A percentile compares a stretch with the other conserved stretches of the same genome.
Evolutionary conservation across 2,113 vertebrate genomes (phyloP).

Genomic region (Dicentrarchus labrax): DNA sequence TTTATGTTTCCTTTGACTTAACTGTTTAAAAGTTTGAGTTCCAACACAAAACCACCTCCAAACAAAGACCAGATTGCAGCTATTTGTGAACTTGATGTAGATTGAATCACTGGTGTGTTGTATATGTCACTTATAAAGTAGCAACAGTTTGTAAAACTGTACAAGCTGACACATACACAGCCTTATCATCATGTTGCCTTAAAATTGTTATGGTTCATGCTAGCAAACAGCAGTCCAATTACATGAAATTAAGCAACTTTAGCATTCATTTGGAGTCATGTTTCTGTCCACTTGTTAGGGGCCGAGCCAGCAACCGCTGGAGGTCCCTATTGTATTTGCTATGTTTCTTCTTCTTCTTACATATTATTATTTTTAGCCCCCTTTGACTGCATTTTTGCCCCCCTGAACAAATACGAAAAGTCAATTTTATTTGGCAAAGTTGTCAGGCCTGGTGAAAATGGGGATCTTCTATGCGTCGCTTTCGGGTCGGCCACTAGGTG

Average conservation of each 20-base stretch:
- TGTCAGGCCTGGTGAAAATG: too few species aligned
- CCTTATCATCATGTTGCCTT: neutral
- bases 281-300: too few species aligned
- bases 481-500: too few species aligned
- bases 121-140: neutral
- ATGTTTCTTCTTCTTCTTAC: too few species aligned
- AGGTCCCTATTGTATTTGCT: too few species aligned
- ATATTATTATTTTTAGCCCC: too few species aligned
- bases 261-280: neutral
- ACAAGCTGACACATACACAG: neutral
- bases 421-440: too few species aligned
- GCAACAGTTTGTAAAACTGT: neutral
- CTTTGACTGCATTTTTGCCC: too few species aligned
- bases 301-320: too few species aligned
- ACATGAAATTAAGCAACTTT: neutral
- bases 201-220: neutral
- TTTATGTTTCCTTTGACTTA: slow-evolving; percentile 23
- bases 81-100: too few species aligned
- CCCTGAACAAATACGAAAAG: too few species aligned
- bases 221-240: neutral
- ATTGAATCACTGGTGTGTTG: neutral
- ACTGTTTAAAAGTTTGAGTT: neutral
- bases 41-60: neutral
- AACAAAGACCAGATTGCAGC: neutral
- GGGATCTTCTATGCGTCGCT: too few species aligned